A percentile compares a stretch with the other conserved stretches of the same genome.
These are phyloP conservation scores for Leptinotarsa texana DNA, from an alignment of 1,140 invertebrate genomes.

Conservation along the genomic window DNA sequence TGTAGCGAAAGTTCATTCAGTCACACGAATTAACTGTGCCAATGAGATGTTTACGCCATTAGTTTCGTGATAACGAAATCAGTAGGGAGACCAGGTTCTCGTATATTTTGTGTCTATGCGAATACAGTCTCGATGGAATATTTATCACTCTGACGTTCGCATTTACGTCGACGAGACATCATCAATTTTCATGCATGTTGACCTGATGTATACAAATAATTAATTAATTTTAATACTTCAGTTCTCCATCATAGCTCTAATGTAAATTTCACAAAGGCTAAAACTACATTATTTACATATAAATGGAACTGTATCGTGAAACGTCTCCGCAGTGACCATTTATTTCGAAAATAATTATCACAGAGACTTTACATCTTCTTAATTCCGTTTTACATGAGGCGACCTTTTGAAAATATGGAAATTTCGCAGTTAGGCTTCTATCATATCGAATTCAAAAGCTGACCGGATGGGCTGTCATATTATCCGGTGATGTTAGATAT, in stretches of 20 bases:
- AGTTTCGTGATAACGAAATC: too few species aligned
- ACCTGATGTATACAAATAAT: conserved; percentile 13
- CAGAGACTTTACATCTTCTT: conserved; percentile 39
- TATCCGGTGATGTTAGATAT: too few species aligned
- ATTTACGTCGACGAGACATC: neutral
- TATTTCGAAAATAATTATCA: conserved; percentile 40
- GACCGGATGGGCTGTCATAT: neutral
- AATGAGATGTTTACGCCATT: too few species aligned
- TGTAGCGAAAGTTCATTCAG: too few species aligned
- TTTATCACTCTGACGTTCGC: neutral
- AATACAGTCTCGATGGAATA: too few species aligned
- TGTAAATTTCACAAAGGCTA: conserved; percentile 40
- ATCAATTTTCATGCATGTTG: conserved; percentile 5
- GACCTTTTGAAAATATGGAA: conserved; percentile 10
- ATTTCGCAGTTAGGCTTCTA: neutral
- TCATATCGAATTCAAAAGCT: neutral
- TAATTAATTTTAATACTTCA: conserved; percentile 15
- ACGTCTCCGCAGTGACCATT: conserved; percentile 39
- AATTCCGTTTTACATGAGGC: conserved; percentile 28
- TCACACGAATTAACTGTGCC: too few species aligned
- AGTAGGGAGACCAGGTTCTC: too few species aligned
- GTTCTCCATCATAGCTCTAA: conserved; percentile 10
- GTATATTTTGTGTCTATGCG: too few species aligned
- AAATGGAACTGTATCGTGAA: conserved; percentile 38
- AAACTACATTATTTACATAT: conserved; percentile 42